phyloP scores from a whole-genome alignment of 1,140 invertebrate species.

The Macrostomum lignano region DNA sequence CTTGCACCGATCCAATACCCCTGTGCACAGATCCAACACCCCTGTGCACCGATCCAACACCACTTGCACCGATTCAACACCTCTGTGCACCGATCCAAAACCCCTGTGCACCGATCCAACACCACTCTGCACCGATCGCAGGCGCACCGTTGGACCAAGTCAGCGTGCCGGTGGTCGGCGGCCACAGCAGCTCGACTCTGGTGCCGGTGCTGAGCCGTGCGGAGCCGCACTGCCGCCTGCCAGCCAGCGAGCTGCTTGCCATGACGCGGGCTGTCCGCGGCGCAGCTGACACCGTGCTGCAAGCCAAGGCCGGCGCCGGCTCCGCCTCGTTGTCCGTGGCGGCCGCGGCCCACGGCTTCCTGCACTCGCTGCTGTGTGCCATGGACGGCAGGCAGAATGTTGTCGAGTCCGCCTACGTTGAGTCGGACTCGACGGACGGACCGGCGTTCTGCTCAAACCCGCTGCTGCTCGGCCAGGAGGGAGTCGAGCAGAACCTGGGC shows the following conservation, averaged over 20 bases:
- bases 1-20: no score
- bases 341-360: slow-evolving; percentile 70
- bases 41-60: no score
- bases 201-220: slow-evolving; percentile 79
- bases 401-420: slow-evolving; percentile 61
- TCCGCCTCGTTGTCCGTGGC: slow-evolving; percentile 98
- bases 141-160: not conserved
- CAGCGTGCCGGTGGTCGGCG: slow-evolving; percentile 39
- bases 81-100: no score
- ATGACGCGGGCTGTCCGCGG: not conserved
- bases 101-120: no score
- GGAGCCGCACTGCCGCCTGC: slow-evolving; percentile 7
- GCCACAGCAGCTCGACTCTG: slow-evolving; percentile 90
- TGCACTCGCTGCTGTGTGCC: slow-evolving; percentile 42
- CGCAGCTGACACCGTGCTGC: not conserved
- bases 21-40: no score
- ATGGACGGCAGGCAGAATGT: slow-evolving; percentile 58
- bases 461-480: no score
- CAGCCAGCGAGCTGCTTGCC: not conserved
- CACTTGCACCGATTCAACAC: no score
- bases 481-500: slow-evolving; percentile 72
- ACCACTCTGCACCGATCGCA: not conserved
- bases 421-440: no score
- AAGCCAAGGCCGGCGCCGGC: slow-evolving; percentile 30
- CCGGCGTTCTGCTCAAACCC: no score